Conservation (phyloP, 1,140 invertebrate genomes). For the Cherax destructor region DNA sequence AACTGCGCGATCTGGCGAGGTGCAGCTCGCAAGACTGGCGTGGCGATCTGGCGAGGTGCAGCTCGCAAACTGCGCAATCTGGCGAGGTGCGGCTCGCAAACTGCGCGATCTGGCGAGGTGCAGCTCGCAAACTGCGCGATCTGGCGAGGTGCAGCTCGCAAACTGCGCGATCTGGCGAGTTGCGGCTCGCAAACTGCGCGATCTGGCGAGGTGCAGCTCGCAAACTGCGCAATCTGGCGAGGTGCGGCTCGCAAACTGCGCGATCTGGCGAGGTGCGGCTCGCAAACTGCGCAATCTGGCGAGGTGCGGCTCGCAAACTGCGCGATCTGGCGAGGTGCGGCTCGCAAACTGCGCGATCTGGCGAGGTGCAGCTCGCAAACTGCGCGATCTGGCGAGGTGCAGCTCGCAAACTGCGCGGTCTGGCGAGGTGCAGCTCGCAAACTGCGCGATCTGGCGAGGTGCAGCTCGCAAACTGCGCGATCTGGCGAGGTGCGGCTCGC, state of each 20-base stretch:
- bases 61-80: background rate
- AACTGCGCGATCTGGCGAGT: background rate
- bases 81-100: background rate
- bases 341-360: background rate
- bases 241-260: background rate
- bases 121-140: background rate
- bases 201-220: background rate
- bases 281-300: no score
- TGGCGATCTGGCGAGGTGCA: background rate
- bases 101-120: background rate
- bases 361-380: background rate
- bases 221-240: background rate
- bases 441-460: background rate
- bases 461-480: background rate
- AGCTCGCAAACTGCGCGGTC: background rate
- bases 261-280: background rate
- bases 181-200: background rate
- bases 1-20: background rate
- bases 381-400: background rate
- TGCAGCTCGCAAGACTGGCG: background rate
- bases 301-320: no score
- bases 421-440: background rate
- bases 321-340: background rate
- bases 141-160: background rate
- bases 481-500: background rate